phyloP scores from a whole-genome alignment of 2,113 vertebrate genomes.

The Proterorhinus semilunaris region DNA sequence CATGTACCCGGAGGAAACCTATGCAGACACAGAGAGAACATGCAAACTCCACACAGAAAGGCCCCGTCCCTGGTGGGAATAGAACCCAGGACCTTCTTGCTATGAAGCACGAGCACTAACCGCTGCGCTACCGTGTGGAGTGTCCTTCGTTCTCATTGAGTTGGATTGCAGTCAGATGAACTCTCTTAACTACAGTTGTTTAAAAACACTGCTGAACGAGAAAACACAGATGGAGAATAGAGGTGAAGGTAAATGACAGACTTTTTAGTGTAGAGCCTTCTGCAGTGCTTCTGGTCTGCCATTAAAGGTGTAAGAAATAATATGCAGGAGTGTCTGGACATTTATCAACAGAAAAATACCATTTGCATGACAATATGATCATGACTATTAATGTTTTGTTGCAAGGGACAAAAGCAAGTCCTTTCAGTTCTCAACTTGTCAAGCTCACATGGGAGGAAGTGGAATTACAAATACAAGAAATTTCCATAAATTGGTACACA shows the following conservation, averaged over 20 bases:
- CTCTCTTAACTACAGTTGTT: conserved; percentile 2
- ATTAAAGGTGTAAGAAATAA: conserved; percentile 12
- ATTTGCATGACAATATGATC: conserved; percentile 38
- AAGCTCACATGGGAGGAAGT: conserved; percentile 15
- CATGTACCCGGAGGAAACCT: no score
- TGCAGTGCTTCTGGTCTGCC: neutral
- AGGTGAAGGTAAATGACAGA: conserved; percentile 25
- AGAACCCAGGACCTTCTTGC: no score
- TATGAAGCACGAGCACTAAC: no score
- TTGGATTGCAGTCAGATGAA: neutral
- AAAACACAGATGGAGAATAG: conserved; percentile 4
- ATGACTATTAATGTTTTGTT: conserved; percentile 18
- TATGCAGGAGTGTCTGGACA: neutral
- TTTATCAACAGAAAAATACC: conserved; percentile 15
- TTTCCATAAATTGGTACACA: conserved; percentile 32
- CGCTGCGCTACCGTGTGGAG: neutral
- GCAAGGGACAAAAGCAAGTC: conserved; percentile 19
- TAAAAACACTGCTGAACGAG: conserved; percentile 15
- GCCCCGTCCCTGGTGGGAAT: no score
- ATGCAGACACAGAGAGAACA: no score
- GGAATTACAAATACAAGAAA: conserved; percentile 21
- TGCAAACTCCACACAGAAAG: no score
- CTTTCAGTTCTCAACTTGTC: conserved; percentile 16
- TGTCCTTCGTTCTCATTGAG: neutral
- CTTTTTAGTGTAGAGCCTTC: conserved; percentile 9